A percentile compares a stretch with the other conserved stretches of the same genome.
Evolutionary conservation across 2,888 invertebrate species (phyloP).

Genomic region (Sylvicola fuscatus): DNA sequence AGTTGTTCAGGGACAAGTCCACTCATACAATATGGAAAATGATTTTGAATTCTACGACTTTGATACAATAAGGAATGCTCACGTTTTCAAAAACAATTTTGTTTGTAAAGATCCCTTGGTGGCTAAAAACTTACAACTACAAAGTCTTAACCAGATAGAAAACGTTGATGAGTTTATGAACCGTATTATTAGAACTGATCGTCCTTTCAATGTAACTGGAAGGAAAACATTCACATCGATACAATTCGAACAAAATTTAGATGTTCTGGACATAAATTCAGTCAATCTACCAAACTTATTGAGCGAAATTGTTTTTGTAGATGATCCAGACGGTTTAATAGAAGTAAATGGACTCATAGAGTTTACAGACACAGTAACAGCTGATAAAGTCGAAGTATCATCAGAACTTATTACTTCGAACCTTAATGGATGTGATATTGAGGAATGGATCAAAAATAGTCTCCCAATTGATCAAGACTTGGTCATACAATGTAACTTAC

Average conservation of each 20-base stretch:
- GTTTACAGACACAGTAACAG: slow-evolving; percentile 18
- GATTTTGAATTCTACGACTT: slow-evolving; percentile 11
- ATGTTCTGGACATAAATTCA: slow-evolving; percentile 17
- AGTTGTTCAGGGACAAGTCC: slow-evolving; percentile 10
- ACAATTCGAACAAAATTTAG: slow-evolving; percentile 16
- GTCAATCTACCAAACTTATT: slow-evolving; percentile 19
- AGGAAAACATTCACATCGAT: slow-evolving; percentile 17
- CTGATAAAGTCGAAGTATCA: slow-evolving; percentile 12
- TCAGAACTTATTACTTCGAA: slow-evolving; percentile 16
- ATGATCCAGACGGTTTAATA: slow-evolving; percentile 13
- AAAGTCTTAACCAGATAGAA: slow-evolving; percentile 13
- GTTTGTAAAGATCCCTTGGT: slow-evolving; percentile 9
- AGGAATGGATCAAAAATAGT: slow-evolving; percentile 24
- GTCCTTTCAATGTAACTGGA: slow-evolving; percentile 11
- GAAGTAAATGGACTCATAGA: slow-evolving; percentile 17
- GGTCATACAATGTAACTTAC: background rate
- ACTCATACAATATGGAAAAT: slow-evolving; percentile 9
- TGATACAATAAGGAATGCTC: slow-evolving; percentile 10
- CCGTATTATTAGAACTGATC: slow-evolving; percentile 15
- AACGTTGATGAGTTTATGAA: slow-evolving; percentile 13
- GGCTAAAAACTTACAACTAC: slow-evolving; percentile 14
- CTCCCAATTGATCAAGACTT: slow-evolving; percentile 22
- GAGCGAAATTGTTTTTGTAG: slow-evolving; percentile 22
- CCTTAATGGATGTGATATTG: slow-evolving; percentile 22
- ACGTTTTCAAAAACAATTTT: slow-evolving; percentile 14